Evolutionary conservation across 1,140 invertebrate genomes (phyloP).

Genomic region (Drosophila pseudoananassae): DNA sequence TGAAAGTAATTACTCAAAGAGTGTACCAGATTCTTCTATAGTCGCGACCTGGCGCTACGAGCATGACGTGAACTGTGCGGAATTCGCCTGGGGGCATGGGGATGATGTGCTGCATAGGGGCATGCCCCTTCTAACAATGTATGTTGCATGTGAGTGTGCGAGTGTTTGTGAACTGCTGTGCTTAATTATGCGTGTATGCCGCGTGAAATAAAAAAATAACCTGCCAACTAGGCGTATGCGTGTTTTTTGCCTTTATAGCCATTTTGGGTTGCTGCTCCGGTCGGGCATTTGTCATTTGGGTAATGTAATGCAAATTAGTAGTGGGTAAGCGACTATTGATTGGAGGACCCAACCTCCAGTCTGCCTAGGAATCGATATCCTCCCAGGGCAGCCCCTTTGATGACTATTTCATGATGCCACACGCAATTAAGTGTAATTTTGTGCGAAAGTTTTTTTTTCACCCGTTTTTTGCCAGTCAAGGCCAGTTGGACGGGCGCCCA

Average conservation of each 20-base stretch:
- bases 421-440: slow-evolving; percentile 65
- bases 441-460: slow-evolving; percentile 37
- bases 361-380: slow-evolving; percentile 32
- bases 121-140: slow-evolving; percentile 10
- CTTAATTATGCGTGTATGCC: slow-evolving; percentile 69
- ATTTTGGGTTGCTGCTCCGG: slow-evolving; percentile 16
- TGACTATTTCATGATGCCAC: slow-evolving; percentile 48
- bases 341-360: not conserved
- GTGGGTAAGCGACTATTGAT: slow-evolving; percentile 45
- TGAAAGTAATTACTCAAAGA: not conserved
- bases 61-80: slow-evolving; percentile 59
- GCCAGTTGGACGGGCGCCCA: slow-evolving; percentile 33
- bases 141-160: slow-evolving; percentile 10
- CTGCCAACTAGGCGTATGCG: slow-evolving; percentile 56
- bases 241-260: slow-evolving; percentile 39
- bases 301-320: slow-evolving; percentile 62
- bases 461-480: slow-evolving; percentile 39
- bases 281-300: slow-evolving; percentile 60
- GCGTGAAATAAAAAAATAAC: slow-evolving; percentile 20
- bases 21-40: not conserved
- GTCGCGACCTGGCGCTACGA: slow-evolving; percentile 58
- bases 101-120: slow-evolving; percentile 13
- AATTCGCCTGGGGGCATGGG: slow-evolving; percentile 21
- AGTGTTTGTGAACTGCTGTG: slow-evolving; percentile 37
- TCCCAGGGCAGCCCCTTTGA: slow-evolving; percentile 9